Base-by-base conservation (phyloP, 2,888 invertebrate species). In the Hylaea fasciaria region DNA sequence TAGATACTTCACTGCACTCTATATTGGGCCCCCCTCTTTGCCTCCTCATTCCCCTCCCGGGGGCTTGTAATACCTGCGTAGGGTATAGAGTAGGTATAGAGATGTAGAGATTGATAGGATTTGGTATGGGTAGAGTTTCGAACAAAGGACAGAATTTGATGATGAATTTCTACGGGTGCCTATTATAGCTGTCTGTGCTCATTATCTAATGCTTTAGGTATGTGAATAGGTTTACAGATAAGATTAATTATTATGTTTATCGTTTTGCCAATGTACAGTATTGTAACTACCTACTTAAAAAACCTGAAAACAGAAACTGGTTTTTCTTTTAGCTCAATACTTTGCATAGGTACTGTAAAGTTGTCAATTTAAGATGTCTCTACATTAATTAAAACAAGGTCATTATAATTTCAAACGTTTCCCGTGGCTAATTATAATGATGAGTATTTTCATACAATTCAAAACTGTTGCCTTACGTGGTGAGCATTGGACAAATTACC, bases 1-100 rank as follows among this genome's bases (percentile, higher is more conserved):
- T 69, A 74, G 67, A 54, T 52, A 57, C 57, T 57, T 55, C 48
- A 63, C 37, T 69, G 66, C 73, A 74, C 71, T 70, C 62, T 60
- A 67, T 69, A 70, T 67, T 61, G 57, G 44, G 58, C 64, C 51
- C 49, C 55, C 55, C 60, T 64, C 57, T 64, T 29, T 48, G 40
- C 59, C 56, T 56, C 59, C 47, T 57, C 66, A 50, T 56, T 51
- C 61, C 63, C 61, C 64, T 63, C 63, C 66, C 66, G 62, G 65
- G 59, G 65, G 58, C 57, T 52, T 43, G 56, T 14, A 40, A 57
- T 62, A 63, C 62, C 55, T 50, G 44, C 17, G 40, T 49, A 50
- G 16, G 47, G n/a, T 37, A 37, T 55, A 47, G 14, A 32, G 14
- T 53, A 44, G 37, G 12, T 35, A 43, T 32, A 54, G 8, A 47